Evolutionary conservation across 2,797 vertebrate species (phyloP).

Genomic region (Bovichtus variegatus): DNA sequence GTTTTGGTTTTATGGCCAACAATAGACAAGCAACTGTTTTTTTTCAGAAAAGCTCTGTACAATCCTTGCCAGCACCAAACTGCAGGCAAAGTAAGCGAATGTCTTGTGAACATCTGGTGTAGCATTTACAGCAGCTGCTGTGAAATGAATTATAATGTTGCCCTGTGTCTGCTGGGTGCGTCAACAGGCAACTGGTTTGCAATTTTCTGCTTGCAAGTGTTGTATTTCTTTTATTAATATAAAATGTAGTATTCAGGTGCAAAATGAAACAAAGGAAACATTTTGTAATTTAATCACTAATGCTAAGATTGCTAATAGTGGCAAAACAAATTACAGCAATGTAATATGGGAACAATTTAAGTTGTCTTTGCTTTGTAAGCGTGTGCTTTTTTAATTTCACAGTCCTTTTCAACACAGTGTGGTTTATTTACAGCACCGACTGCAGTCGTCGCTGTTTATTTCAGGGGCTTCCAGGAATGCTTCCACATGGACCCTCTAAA

Average conservation of each 20-base stretch:
- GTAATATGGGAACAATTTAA: neutral
- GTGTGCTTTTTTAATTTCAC: neutral
- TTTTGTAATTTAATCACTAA: neutral
- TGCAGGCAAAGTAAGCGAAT: neutral
- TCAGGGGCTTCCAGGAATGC: neutral
- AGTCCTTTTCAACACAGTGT: neutral
- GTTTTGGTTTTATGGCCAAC: neutral
- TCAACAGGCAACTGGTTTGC: neutral
- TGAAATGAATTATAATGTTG: conserved; percentile 14
- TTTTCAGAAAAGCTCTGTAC: neutral
- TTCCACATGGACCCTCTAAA: neutral
- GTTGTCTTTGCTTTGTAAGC: neutral
- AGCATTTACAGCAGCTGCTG: neutral
- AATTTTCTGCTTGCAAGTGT: too few relatives aligned
- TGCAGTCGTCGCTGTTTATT: conserved; percentile 15
- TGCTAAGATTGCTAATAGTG: neutral
- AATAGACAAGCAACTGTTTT: neutral
- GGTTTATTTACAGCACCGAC: conserved; percentile 17
- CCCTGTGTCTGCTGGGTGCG: neutral
- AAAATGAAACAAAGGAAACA: neutral
- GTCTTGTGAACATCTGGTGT: neutral
- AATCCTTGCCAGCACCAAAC: neutral
- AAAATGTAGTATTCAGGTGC: neutral
- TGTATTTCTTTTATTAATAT: too few relatives aligned
- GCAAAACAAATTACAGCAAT: neutral